Conservation (phyloP, 2,113 vertebrate species). For the Poeciliopsis prolifica region DNA sequence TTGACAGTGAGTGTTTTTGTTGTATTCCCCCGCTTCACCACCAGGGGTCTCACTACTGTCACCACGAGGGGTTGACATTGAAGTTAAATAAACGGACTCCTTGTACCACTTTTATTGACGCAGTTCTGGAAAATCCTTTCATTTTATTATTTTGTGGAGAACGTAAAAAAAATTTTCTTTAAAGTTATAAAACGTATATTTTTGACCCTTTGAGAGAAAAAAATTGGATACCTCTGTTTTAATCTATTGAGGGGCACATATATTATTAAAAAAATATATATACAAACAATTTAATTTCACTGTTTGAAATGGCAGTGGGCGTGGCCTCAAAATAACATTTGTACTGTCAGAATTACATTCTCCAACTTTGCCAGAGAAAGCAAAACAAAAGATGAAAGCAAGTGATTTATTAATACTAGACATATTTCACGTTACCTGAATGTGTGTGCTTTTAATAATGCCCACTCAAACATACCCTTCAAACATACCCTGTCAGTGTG, state of each 20-base stretch:
- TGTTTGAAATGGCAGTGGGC: neutral
- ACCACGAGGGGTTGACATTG: conserved; percentile 19
- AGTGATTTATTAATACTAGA: neutral
- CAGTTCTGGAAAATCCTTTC: neutral
- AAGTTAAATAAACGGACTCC: conserved; percentile 27
- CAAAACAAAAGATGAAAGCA: neutral
- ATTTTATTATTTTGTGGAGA: too few relatives aligned
- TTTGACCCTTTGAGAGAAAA: too few relatives aligned
- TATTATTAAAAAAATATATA: too few relatives aligned
- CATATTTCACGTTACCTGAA: neutral
- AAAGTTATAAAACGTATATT: too few relatives aligned
- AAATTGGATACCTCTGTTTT: too few relatives aligned
- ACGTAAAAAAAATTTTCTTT: too few relatives aligned
- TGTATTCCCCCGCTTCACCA: conserved; percentile 8
- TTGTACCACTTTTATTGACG: neutral
- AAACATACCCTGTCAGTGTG: too few relatives aligned
- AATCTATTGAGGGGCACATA: too few relatives aligned
- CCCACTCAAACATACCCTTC: conserved; percentile 16
- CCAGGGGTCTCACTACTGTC: conserved; percentile 35
- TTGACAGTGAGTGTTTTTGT: neutral
- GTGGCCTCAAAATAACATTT: neutral
- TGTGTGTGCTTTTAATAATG: conserved; percentile 27
- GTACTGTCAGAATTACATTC: neutral
- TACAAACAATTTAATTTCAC: too few relatives aligned
- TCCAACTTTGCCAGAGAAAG: neutral